Percentiles rank a stretch among this genome's conserved stretches.
Conservation (phyloP, 2,797 vertebrate genomes). For the Tangara arthus region DNA sequence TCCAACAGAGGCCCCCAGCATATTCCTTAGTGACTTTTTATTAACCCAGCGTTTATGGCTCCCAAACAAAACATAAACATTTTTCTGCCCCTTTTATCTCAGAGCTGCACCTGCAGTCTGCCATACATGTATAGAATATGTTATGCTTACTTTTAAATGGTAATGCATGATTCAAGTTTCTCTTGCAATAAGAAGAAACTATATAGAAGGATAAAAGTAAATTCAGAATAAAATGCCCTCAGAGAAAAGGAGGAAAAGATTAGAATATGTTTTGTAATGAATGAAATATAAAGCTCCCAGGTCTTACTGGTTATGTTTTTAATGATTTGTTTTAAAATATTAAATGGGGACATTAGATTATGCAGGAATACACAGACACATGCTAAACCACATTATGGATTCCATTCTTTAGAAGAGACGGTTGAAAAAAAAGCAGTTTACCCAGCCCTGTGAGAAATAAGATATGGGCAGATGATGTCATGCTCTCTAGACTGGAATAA, state of each 20-base stretch:
- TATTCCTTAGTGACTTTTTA: background rate
- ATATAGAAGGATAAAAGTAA: background rate
- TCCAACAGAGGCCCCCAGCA: fast-evolving
- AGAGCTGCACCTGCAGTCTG: background rate
- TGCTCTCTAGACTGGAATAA: conserved; percentile 23
- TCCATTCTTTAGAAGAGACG: background rate
- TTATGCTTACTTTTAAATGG: background rate
- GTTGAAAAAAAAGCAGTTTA: background rate
- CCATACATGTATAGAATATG: background rate
- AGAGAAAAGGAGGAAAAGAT: background rate
- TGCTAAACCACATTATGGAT: background rate
- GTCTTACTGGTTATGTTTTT: background rate
- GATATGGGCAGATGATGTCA: background rate
- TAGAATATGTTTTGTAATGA: background rate
- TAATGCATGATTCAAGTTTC: background rate
- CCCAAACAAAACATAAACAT: background rate
- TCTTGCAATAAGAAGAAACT: background rate
- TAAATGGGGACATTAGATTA: background rate
- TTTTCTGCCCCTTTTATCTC: background rate
- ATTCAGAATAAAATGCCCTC: background rate
- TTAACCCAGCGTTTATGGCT: background rate
- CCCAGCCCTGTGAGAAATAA: background rate
- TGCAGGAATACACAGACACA: background rate
- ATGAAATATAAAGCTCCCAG: background rate
- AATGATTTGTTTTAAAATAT: background rate